A percentile compares a stretch with the other conserved stretches of the same genome.
phyloP scores from a whole-genome alignment of 2,888 invertebrate species.

The Netelia virgata region DNA sequence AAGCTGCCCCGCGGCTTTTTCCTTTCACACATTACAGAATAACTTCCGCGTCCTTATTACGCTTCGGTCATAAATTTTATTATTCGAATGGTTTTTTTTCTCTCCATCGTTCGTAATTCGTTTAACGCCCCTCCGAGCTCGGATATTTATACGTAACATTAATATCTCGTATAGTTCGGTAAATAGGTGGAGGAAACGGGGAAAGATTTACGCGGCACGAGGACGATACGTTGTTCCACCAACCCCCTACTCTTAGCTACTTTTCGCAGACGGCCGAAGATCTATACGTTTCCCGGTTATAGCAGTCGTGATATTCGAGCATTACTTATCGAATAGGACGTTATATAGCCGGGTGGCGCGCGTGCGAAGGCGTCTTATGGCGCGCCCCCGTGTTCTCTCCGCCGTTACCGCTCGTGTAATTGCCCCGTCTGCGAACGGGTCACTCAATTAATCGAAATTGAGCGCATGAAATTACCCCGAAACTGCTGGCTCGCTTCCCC shows the following conservation, averaged over 20 bases:
- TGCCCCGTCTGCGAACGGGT: slow-evolving; percentile 50
- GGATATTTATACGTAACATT: slow-evolving; percentile 30
- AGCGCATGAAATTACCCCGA: slow-evolving; percentile 51
- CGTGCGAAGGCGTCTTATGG: slow-evolving; percentile 56
- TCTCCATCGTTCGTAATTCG: background rate
- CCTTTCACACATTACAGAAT: no score
- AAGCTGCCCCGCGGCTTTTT: no score
- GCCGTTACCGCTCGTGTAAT: slow-evolving; percentile 39
- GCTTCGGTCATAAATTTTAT: no score
- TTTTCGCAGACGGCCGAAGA: slow-evolving; percentile 40
- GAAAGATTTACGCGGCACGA: slow-evolving; percentile 61
- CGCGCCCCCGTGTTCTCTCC: slow-evolving; percentile 31
- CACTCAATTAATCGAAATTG: slow-evolving; percentile 59
- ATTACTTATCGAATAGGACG: slow-evolving; percentile 70
- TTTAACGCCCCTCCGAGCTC: background rate
- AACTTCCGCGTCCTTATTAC: no score
- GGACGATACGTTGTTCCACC: slow-evolving; percentile 46
- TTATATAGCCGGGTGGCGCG: slow-evolving; percentile 50
- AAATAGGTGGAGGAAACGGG: slow-evolving; percentile 46
- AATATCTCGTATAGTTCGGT: slow-evolving; percentile 40
- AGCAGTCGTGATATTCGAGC: slow-evolving; percentile 69
- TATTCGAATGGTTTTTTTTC: no score
- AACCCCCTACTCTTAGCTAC: slow-evolving; percentile 29
- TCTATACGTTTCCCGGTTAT: slow-evolving; percentile 32
- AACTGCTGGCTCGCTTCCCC: slow-evolving; percentile 15